Evolutionary conservation across 2,113 vertebrate species (phyloP).

Genomic region (Coryphaenoides rupestris): DNA sequence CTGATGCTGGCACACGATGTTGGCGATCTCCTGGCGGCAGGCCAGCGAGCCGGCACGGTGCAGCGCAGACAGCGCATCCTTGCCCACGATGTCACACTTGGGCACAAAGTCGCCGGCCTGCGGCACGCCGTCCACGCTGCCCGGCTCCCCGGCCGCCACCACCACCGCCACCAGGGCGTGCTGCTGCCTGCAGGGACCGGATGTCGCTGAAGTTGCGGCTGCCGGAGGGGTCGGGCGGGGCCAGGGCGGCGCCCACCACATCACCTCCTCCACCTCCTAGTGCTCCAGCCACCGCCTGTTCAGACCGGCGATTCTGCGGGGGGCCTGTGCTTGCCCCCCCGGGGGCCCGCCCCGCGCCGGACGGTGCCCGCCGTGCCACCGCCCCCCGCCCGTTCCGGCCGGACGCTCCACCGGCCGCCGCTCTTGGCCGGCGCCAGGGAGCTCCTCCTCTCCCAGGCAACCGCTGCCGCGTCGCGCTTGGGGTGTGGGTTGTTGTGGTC

Average conservation of each 20-base stretch:
- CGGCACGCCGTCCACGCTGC: constrained; percentile 91
- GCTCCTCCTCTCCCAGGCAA: constrained; percentile 69
- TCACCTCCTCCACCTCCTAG: constrained; percentile 35
- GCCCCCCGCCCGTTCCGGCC: constrained; percentile 65
- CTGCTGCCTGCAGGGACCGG: constrained; percentile 57
- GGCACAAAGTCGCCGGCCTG: constrained; percentile 85
- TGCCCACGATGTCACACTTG: constrained; percentile 90
- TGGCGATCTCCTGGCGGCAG: constrained; percentile 92
- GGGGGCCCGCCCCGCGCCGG: constrained; percentile 69
- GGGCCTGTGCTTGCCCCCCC: constrained; percentile 50
- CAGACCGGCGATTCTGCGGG: constrained; percentile 47
- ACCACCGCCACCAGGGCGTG: constrained; percentile 59
- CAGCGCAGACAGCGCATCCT: constrained; percentile 90
- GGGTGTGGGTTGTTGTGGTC: constrained; percentile 85
- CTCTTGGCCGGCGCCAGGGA: constrained; percentile 64
- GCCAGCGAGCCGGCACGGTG: constrained; percentile 86
- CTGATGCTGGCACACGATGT: constrained; percentile 91
- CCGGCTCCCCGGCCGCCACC: constrained; percentile 83
- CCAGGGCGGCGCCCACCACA: constrained; percentile 49
- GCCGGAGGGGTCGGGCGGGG: constrained; percentile 82
- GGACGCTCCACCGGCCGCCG: constrained; percentile 73
- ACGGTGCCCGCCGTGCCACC: constrained; percentile 54
- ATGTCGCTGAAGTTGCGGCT: constrained; percentile 80
- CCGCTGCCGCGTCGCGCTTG: constrained; percentile 66
- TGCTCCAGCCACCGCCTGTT: not conserved